Base-by-base conservation (phyloP, 2,113 vertebrate species). In the Lucifuga dentata region DNA sequence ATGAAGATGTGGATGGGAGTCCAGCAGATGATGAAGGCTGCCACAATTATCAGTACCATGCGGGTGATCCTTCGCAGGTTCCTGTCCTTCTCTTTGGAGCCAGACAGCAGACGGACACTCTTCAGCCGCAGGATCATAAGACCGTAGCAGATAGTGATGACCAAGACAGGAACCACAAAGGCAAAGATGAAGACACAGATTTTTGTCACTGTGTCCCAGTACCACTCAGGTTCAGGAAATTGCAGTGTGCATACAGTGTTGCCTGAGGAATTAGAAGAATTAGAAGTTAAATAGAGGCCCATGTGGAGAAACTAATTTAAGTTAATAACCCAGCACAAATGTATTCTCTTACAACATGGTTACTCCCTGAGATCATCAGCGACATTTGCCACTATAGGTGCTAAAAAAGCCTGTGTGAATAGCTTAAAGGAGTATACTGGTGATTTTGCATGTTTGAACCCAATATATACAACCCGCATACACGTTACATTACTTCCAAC, bases 1-100 rank as follows among this genome's bases (percentile, higher is more conserved):
- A 99, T 97, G 32, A 98, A 99, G 89, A 99, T 93, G 88, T 99
- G 97, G 87, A 99, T 99, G 75, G 97, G 97, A 0, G 97, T 96
- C 97, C 97, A 99, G 88, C 97, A 98, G 88, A 99, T 80, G 80
- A 99, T 96, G 90, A 99, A 99, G 83, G 94, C 97, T 0, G 96
- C 96, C 72, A 99, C 98, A 11, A 99, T 93, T 81, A 99, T 95
- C 81, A 99, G 93, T 52, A 99, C 98, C 98, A 99, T 99, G 81
- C 95, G 95, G 0, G 98, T 99, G 91, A 99, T 99, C 73, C 97
- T 94, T 5, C 96, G 93, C 78, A 99, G 61, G 78, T 95, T 96
- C 55, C 93, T 93, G 78, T 98, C 96, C 65, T 98, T 98, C 91
- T 98, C 97, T 86, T 95, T 98, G 52, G 97, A 98, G 81, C 98